phyloP scores from a whole-genome alignment of 2,113 vertebrate species.

The Hippocampus comes region DNA sequence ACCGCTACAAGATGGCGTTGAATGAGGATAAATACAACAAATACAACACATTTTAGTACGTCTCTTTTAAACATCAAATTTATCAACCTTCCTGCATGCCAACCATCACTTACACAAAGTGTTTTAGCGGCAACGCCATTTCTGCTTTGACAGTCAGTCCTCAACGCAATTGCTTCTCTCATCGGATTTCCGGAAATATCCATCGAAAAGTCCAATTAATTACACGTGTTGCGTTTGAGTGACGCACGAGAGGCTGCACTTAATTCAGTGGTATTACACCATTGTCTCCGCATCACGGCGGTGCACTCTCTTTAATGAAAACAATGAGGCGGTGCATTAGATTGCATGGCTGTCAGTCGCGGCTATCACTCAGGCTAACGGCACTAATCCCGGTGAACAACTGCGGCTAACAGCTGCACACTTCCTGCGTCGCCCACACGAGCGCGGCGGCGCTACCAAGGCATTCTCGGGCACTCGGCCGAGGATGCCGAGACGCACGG shows the following conservation, averaged over 20 bases:
- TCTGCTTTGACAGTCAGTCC: neutral
- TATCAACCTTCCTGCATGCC: neutral
- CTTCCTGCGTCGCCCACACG: slow-evolving; percentile 49
- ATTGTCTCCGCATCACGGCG: slow-evolving; percentile 44
- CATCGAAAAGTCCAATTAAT: slow-evolving; percentile 9
- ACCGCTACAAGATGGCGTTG: slow-evolving; percentile 20
- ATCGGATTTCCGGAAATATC: neutral
- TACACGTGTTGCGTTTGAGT: neutral
- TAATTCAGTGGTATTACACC: slow-evolving; percentile 10
- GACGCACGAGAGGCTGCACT: slow-evolving; percentile 36
- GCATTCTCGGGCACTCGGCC: slow-evolving; percentile 32
- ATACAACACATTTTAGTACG: neutral
- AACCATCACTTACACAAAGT: neutral
- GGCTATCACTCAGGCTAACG: slow-evolving; percentile 58
- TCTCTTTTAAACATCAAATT: neutral
- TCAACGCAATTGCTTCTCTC: slow-evolving; percentile 7
- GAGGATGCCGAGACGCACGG: slow-evolving; percentile 5
- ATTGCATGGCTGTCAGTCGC: slow-evolving; percentile 50
- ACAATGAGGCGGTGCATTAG: slow-evolving; percentile 61
- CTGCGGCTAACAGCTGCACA: slow-evolving; percentile 64
- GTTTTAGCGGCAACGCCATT: neutral
- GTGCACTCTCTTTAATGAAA: slow-evolving; percentile 68
- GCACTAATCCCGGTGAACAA: slow-evolving; percentile 63
- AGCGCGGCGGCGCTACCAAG: slow-evolving; percentile 16
- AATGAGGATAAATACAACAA: neutral